Base-by-base conservation (phyloP, 2,797 vertebrate genomes). In the Balearica regulorum region DNA sequence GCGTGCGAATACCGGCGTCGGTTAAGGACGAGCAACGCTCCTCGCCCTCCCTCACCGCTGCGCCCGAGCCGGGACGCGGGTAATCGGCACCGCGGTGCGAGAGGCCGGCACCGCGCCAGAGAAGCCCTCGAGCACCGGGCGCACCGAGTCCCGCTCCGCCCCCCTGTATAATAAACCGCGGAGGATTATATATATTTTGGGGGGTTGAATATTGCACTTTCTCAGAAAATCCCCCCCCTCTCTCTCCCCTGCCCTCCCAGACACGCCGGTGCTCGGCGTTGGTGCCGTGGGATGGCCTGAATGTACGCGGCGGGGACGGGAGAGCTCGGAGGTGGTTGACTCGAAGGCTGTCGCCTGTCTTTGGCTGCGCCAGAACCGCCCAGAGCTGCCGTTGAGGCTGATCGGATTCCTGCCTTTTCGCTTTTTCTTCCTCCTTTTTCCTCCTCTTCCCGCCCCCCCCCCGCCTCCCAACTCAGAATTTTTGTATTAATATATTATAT, bases 151-250 rank as follows among this genome's bases (percentile, higher is more conserved):
- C 43, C 31, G 41, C 62, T 64, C 41, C 33, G 29, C 35, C 51
- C 25, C n/a, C 46, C 33, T 5, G 11, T 18, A 28, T 28, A 53
- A 54, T 5, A 19, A 69, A 43, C 24, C 19, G 10, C 8, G 18
- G 33, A 46, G 71, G 54, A 33, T 35, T 35, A 16, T 21, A 5
- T 20, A 15, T 33, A 13, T 46, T 75, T 35, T 17, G 16, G 17
- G n/a, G 73, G 70, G 65, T 41, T 11, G 46, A 77, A 61, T 85
- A 89, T 92, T 94, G 93, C 93, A 94, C 93, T 94, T 94, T 94
- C 82, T 73, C 80, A n/a, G 73, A 54, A 80, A 46, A 39, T 39
- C 39, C 46, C 20, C 16, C 49, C 48, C 55, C 18, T 29, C 43
- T 16, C 17, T 13, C 58, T 15, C 37, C n/a, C 26, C 46, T 15